Percentiles rank a stretch among this genome's conserved stretches.
These are phyloP conservation scores for Paracanthobrama guichenoti DNA, from an alignment of 2,113 vertebrate species.

Conservation along the genomic window DNA sequence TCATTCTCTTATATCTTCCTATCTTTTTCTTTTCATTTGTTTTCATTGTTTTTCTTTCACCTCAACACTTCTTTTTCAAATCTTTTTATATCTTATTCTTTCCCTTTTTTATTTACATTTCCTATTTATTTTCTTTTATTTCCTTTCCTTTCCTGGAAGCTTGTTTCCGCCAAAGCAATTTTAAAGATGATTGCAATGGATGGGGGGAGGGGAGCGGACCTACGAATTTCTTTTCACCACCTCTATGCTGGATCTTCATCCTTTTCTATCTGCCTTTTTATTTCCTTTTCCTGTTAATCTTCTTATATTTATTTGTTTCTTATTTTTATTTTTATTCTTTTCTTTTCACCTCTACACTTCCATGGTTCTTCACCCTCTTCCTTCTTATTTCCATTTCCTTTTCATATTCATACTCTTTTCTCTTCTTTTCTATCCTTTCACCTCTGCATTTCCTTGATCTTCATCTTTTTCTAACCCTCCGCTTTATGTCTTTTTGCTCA, in stretches of 20 bases:
- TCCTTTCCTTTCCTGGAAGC: background rate
- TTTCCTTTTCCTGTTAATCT: background rate
- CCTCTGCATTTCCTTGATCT: conserved; percentile 8
- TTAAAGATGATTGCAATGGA: no score
- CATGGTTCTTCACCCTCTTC: background rate
- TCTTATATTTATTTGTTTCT: no score
- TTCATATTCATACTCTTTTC: background rate
- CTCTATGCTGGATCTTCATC: conserved; percentile 3
- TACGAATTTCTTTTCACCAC: background rate
- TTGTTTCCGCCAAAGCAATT: no score
- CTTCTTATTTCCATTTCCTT: conserved; percentile 7
- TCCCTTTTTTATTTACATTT: background rate
- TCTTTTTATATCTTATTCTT: background rate
- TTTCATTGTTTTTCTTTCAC: background rate
- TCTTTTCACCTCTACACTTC: conserved; percentile 4
- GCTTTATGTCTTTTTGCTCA: background rate
- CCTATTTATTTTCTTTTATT: background rate
- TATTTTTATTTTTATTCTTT: background rate
- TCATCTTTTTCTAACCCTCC: background rate
- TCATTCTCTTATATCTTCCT: background rate
- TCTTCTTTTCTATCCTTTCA: conserved; percentile 2
- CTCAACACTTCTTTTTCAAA: no score
- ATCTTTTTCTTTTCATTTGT: background rate
- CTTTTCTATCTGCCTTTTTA: background rate
- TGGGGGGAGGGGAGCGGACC: no score